These are phyloP conservation scores for Zaprionus capensis DNA, from an alignment of 1,140 invertebrate genomes.

Conservation along the genomic window DNA sequence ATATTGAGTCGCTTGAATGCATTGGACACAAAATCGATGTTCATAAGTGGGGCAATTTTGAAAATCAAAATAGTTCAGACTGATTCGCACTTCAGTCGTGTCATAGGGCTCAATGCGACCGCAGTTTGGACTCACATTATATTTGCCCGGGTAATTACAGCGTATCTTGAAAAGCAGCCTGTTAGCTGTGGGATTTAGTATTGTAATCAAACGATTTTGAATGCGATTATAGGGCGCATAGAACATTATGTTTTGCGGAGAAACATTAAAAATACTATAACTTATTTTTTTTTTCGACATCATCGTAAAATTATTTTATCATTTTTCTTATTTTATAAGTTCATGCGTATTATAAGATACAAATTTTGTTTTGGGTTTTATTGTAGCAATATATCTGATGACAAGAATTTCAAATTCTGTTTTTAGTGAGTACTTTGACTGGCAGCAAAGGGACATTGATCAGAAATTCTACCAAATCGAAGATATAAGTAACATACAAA, in stretches of 20 bases:
- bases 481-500: too few species aligned
- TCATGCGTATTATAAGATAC: not conserved
- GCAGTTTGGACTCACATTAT: conserved; percentile 32
- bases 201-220: conserved; percentile 46
- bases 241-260: conserved; percentile 46
- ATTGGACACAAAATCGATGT: conserved; percentile 48
- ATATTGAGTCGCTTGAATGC: not conserved
- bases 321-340: not conserved
- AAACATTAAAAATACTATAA: conserved; percentile 34
- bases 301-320: not conserved
- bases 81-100: conserved; percentile 33
- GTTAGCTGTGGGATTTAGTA: conserved; percentile 40
- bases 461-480: too few species aligned
- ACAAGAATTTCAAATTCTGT: not conserved
- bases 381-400: not conserved
- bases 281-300: not conserved
- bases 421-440: too few species aligned
- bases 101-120: conserved; percentile 42
- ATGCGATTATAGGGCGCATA: conserved; percentile 53
- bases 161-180: conserved; percentile 54
- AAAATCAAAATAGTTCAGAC: conserved; percentile 30
- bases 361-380: not conserved
- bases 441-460: too few species aligned
- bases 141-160: conserved; percentile 27
- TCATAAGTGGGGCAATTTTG: not conserved